Percentiles rank a stretch among this genome's conserved stretches.
phyloP scores from a whole-genome alignment of 2,113 vertebrate genomes.

The Tragulus kanchil region DNA sequence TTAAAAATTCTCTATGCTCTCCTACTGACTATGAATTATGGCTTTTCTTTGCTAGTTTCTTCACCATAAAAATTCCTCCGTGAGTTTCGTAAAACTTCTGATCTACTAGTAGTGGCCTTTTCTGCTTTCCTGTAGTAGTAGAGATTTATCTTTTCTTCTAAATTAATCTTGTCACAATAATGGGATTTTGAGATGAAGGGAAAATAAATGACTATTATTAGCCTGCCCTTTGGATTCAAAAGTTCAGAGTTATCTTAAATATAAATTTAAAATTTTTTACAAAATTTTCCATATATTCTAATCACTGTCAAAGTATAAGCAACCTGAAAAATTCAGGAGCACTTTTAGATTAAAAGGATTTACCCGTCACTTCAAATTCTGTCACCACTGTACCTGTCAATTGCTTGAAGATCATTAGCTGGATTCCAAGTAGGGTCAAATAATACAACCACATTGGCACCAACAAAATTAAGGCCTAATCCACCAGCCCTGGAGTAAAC shows the following conservation, averaged over 20 bases:
- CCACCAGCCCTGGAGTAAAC: slow-evolving; percentile 94
- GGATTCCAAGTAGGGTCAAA: slow-evolving; percentile 99
- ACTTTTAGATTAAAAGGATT: slow-evolving; percentile 50
- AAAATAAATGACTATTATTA: slow-evolving; percentile 18
- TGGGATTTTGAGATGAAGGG: neutral
- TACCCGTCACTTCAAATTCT: slow-evolving; percentile 58
- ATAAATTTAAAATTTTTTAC: neutral
- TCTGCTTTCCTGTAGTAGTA: neutral
- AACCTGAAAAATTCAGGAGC: slow-evolving; percentile 2
- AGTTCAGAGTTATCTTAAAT: neutral
- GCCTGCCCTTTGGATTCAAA: neutral
- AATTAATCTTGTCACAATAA: slow-evolving; percentile 24
- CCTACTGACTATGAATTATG: neutral
- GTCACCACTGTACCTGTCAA: slow-evolving; percentile 92
- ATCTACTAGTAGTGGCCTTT: neutral
- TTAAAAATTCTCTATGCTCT: neutral
- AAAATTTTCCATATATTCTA: neutral
- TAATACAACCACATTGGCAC: slow-evolving; percentile 96
- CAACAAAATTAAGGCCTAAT: slow-evolving; percentile 97
- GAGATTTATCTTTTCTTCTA: neutral
- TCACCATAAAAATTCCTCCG: neutral
- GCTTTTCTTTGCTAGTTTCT: slow-evolving; percentile 20
- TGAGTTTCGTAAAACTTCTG: slow-evolving; percentile 45
- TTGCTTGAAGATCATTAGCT: slow-evolving; percentile 98
- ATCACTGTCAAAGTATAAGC: neutral